Conservation (phyloP, 2,888 invertebrate genomes). For the Pollenia griseotomentosa region DNA sequence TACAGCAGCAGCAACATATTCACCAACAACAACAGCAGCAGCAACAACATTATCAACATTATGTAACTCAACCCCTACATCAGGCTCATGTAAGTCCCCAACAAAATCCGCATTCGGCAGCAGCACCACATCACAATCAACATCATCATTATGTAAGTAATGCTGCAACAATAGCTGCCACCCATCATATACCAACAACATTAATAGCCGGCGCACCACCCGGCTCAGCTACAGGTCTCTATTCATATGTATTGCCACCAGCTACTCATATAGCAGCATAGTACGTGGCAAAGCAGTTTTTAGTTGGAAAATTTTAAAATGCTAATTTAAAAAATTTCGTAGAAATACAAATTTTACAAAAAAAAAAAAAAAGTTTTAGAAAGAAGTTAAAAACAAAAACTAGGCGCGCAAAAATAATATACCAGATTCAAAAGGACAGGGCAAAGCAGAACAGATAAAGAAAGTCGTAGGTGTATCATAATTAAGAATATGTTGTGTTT, state of each 20-base stretch:
- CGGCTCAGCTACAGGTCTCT: constrained; percentile 79
- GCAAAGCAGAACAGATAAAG: constrained; percentile 5
- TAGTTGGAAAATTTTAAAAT: constrained; percentile 71
- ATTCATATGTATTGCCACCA: constrained; percentile 83
- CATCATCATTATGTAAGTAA: constrained; percentile 71
- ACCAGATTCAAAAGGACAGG: constrained; percentile 58
- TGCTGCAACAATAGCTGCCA: constrained; percentile 76
- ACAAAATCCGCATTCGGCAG: constrained; percentile 70
- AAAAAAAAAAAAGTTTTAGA: constrained; percentile 41
- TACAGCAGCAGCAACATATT: constrained; percentile 74
- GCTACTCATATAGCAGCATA: constrained; percentile 83
- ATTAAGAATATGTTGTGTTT: constrained; percentile 67
- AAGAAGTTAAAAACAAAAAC: constrained; percentile 20
- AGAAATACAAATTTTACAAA: constrained; percentile 4
- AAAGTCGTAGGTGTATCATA: constrained; percentile 46
- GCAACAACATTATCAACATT: constrained; percentile 76
- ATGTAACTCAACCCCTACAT: constrained; percentile 75
- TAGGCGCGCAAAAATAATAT: constrained; percentile 71
- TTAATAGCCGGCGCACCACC: constrained; percentile 78
- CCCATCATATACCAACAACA: constrained; percentile 78
- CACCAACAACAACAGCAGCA: constrained; percentile 73
- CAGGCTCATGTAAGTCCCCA: constrained; percentile 64
- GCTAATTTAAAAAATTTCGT: constrained; percentile 2
- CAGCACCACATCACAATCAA: constrained; percentile 52
- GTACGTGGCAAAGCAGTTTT: constrained; percentile 77